A percentile compares a stretch with the other conserved stretches of the same genome.
These are phyloP conservation scores for Pangasius djambal DNA, from an alignment of 2,797 vertebrate genomes.

Conservation along the genomic window DNA sequence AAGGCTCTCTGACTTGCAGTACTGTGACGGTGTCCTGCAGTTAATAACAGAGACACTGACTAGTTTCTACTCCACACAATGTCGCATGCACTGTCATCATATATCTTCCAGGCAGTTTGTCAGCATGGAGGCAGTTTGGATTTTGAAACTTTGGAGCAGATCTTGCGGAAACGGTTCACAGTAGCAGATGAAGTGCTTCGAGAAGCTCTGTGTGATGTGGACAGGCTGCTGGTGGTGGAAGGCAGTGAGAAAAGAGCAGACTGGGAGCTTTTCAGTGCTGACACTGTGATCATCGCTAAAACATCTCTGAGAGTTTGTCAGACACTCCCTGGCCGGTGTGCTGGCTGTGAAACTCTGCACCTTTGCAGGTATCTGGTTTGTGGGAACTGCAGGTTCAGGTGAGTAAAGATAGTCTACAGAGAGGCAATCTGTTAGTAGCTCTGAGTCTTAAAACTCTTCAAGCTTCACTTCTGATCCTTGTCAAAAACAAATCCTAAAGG, in stretches of 20 bases:
- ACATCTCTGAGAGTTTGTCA: conserved; percentile 78
- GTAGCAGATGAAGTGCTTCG: conserved; percentile 50
- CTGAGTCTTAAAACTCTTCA: neutral
- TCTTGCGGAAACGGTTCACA: conserved; percentile 48
- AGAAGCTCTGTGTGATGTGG: conserved; percentile 60
- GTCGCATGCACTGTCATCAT: conserved; percentile 50
- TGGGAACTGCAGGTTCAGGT: conserved; percentile 80
- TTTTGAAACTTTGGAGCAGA: conserved; percentile 54
- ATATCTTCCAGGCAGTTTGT: conserved; percentile 62
- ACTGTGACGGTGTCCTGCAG: neutral
- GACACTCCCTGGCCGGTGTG: conserved; percentile 60
- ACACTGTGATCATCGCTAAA: conserved; percentile 69
- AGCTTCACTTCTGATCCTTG: neutral
- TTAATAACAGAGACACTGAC: neutral
- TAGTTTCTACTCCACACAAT: conserved; percentile 50
- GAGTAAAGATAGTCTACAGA: conserved; percentile 42
- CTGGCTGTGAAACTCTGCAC: conserved; percentile 77
- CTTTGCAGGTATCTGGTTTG: conserved; percentile 83
- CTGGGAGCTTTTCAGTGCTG: neutral
- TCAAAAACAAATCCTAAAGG: no score
- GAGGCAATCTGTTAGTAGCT: neutral
- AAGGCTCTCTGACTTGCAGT: fast-evolving
- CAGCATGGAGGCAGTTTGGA: conserved; percentile 68
- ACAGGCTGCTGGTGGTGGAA: conserved; percentile 57
- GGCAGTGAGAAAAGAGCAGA: neutral